These are phyloP conservation scores for Aporrectodea caliginosa DNA, from an alignment of 1,140 invertebrate genomes.

Conservation along the genomic window DNA sequence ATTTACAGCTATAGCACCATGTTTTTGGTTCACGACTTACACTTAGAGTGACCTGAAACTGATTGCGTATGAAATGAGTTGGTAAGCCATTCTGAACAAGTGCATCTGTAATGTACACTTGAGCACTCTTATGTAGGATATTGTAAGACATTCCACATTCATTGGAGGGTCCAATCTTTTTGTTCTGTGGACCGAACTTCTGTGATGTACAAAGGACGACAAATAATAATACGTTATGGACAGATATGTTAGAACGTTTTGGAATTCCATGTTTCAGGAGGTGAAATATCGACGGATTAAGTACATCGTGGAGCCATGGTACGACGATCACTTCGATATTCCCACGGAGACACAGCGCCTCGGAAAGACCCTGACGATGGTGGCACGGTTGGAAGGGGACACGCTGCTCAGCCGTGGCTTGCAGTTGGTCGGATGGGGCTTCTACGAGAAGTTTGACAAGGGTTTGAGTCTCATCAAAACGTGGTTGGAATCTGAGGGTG, in stretches of 20 bases:
- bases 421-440: conserved; percentile 59
- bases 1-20: too few species aligned
- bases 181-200: neutral
- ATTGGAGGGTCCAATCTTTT: neutral
- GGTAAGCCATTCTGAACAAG: neutral
- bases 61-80: too few species aligned
- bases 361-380: conserved; percentile 72
- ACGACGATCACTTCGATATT: conserved; percentile 84
- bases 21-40: too few species aligned
- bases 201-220: neutral
- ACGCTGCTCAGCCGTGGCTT: conserved; percentile 63
- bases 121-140: neutral
- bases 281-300: conserved; percentile 63
- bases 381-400: conserved; percentile 49
- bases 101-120: neutral
- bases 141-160: neutral
- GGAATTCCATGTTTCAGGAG: conserved; percentile 50
- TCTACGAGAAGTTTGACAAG: conserved; percentile 67
- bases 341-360: conserved; percentile 64
- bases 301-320: conserved; percentile 74
- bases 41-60: too few species aligned
- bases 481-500: neutral
- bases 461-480: conserved; percentile 54
- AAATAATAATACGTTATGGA: neutral
- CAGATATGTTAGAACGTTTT: conserved; percentile 18